Evolutionary conservation across 2,797 vertebrate species (phyloP), one percentile per base, ranked within the genome.

Genomic region (Leptatherina wallacei): DNA sequence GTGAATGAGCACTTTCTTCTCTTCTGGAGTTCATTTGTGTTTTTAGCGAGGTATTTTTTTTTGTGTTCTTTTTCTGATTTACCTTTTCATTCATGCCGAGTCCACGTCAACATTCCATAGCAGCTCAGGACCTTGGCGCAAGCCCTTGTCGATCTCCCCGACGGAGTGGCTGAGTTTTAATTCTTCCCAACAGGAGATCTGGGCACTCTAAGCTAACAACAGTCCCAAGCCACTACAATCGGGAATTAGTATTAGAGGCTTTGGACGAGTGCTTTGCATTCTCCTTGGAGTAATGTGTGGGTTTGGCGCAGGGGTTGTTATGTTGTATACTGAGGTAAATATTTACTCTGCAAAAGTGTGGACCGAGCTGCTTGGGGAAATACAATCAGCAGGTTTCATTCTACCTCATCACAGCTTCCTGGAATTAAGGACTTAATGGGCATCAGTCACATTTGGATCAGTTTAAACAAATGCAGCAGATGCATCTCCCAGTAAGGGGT

Each of bases 81-180:
- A 70, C 75, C 67, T 80, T 44, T 51, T 80, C 44, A 57, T 69
- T 85, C 78, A 77, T 77, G 67, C 82, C 81, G 78, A 63, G 78
- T 85, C 78, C 80, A 89, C 84, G 71, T 81, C 85, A 81, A 90
- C 93, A 94, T 95, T 94, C 93, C 90, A 86, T 47, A 88, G 93
- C 82, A 44, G 92, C 93, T 94, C 91, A 93, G 87, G 81, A 78
- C 81, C 72, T 80, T 66, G 62, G 82, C 82, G 80, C 83, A 85
- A 82, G 83, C 81, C 44, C 77, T 29, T 22, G 80, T 78, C 75
- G 62, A 87, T 82, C 78, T 71, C 85, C 77, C 74, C 79, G 14
- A 72, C 69, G 42, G 77, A 85, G 71, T 84, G 73, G 76, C 85
- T 87, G 68, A 84, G 82, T 88, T 92, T 92, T 91, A 91, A 93